A percentile compares a stretch with the other conserved stretches of the same genome.
Evolutionary conservation across 2,113 vertebrate species (phyloP).

Genomic region (Nicator chloris): DNA sequence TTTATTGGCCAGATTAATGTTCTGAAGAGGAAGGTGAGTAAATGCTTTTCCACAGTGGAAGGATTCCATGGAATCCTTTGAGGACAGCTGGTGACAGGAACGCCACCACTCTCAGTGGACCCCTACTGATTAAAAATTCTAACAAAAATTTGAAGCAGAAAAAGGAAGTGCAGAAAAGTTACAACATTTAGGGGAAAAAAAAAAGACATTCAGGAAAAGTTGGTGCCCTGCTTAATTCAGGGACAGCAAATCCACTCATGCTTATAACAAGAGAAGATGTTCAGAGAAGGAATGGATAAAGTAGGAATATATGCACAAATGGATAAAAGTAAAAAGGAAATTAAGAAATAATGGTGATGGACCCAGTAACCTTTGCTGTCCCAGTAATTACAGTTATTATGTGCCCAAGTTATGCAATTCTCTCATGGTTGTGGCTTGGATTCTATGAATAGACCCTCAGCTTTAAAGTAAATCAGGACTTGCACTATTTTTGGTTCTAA

Average conservation of each 20-base stretch:
- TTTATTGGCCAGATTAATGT: background rate
- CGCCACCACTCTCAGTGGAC: background rate
- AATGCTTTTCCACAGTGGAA: background rate
- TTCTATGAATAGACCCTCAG: constrained; percentile 37
- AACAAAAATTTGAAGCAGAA: background rate
- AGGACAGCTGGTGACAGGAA: background rate
- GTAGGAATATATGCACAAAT: background rate
- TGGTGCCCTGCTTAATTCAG: background rate
- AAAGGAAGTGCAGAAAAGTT: background rate
- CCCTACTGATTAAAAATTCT: background rate
- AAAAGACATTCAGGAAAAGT: background rate
- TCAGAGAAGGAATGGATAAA: constrained; percentile 1
- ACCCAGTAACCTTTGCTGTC: constrained; percentile 9
- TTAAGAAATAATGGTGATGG: constrained; percentile 24
- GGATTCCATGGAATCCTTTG: background rate
- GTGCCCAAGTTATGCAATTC: constrained; percentile 34
- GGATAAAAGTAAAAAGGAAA: constrained; percentile 9
- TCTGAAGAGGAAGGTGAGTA: background rate
- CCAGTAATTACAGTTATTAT: constrained; percentile 13
- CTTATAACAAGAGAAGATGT: background rate
- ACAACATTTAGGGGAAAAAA: background rate
- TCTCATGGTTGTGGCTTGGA: background rate
- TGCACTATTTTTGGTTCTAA: constrained; percentile 56
- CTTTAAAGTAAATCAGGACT: constrained; percentile 47
- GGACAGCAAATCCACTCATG: background rate